Percentiles rank a stretch among this genome's conserved stretches.
phyloP scores from a whole-genome alignment of 2,888 invertebrate genomes.

The Folsomia manolachei region DNA sequence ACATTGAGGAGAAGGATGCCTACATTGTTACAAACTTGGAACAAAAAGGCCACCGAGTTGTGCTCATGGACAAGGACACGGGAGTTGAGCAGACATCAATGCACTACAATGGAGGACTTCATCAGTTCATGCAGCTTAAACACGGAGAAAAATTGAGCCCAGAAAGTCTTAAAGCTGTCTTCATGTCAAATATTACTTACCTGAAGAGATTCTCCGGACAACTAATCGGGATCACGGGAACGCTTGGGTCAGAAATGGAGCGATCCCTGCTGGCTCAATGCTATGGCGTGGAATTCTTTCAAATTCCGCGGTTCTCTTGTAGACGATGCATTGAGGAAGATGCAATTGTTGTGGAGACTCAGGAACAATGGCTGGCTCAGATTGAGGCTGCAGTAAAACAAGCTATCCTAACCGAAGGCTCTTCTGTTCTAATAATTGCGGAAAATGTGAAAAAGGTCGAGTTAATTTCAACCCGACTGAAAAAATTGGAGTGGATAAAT shows the following conservation, averaged over 20 bases:
- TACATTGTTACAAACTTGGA: conserved; percentile 53
- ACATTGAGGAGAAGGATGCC: conserved; percentile 49
- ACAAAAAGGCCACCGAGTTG: conserved; percentile 38
- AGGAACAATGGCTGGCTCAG: not conserved
- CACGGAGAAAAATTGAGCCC: conserved; percentile 52
- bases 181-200: conserved; percentile 54
- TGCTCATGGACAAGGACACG: conserved; percentile 48
- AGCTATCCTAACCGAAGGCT: not conserved
- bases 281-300: conserved; percentile 52
- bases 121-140: conserved; percentile 55
- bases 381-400: not conserved
- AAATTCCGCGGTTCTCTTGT: conserved; percentile 49
- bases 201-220: conserved; percentile 49
- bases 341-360: not conserved
- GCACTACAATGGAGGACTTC: conserved; percentile 54
- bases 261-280: conserved; percentile 51
- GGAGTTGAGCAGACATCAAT: conserved; percentile 53
- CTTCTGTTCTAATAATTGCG: conserved; percentile 52
- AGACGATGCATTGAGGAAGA: conserved; percentile 9
- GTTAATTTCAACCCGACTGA: conserved; percentile 34
- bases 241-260: conserved; percentile 53
- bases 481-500: not conserved
- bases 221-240: conserved; percentile 55
- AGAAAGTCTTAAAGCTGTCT: conserved; percentile 53
- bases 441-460: conserved; percentile 37